These are phyloP conservation scores for Hesperophylax magnus DNA, from an alignment of 1,140 invertebrate genomes.

Conservation along the genomic window DNA sequence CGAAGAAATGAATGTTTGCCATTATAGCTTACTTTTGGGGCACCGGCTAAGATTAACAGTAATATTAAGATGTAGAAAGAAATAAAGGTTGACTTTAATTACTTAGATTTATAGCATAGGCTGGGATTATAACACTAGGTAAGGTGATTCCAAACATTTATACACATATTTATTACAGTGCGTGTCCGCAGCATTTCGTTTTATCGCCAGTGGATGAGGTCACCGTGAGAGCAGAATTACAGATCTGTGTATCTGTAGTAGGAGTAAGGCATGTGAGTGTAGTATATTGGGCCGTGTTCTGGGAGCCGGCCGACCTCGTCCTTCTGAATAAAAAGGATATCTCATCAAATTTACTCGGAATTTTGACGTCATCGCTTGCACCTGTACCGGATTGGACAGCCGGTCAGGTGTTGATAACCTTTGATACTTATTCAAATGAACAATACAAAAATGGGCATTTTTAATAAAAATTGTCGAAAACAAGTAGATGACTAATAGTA, in stretches of 20 bases:
- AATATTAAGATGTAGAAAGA: too few species aligned
- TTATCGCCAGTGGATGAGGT: background rate
- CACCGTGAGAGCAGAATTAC: background rate
- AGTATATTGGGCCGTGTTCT: background rate
- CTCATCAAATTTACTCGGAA: conserved; percentile 42
- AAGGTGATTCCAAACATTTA: too few species aligned
- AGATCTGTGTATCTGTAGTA: too few species aligned
- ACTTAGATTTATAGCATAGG: too few species aligned
- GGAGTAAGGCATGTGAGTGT: too few species aligned
- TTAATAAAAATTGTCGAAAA: background rate
- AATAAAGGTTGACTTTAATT: too few species aligned
- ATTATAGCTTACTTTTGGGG: too few species aligned
- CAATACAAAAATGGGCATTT: background rate
- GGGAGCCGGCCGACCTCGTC: background rate
- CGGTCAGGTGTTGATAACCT: background rate
- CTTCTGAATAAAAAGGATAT: conserved; percentile 19
- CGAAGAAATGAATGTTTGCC: too few species aligned
- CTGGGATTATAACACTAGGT: too few species aligned
- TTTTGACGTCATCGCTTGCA: conserved; percentile 40
- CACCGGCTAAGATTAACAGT: too few species aligned
- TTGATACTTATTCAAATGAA: background rate
- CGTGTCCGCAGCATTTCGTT: background rate
- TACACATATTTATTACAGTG: too few species aligned
- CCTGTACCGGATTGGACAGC: conserved; percentile 29
- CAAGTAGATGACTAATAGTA: too few species aligned